A percentile compares a stretch with the other conserved stretches of the same genome.
Conservation (phyloP, 2,888 invertebrate genomes). For the Volucella zonaria region DNA sequence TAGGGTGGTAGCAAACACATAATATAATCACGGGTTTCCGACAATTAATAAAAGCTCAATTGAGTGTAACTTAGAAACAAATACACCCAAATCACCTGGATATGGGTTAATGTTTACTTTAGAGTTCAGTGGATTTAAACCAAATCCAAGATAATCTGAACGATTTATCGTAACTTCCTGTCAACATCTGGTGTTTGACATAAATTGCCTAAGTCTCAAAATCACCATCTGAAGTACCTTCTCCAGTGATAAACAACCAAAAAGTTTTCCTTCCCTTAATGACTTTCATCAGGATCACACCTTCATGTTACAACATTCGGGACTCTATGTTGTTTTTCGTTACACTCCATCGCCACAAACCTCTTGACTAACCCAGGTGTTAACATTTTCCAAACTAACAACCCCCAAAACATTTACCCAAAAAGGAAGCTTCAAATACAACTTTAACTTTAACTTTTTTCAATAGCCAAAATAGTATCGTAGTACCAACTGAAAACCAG, state of each 20-base stretch:
- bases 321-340: conserved; percentile 10
- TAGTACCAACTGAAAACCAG: conserved; percentile 2
- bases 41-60: no score
- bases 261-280: conserved; percentile 15
- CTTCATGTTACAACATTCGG: conserved; percentile 21
- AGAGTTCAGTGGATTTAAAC: no score
- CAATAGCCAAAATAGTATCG: conserved; percentile 36
- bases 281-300: conserved; percentile 50
- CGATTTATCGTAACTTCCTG: conserved; percentile 5
- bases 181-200: conserved; percentile 7
- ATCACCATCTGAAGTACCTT: conserved; percentile 10
- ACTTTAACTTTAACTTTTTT: conserved; percentile 10
- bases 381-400: conserved; percentile 37
- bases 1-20: no score
- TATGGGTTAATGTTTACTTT: no score
- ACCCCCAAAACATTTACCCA: conserved; percentile 16
- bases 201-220: conserved; percentile 16
- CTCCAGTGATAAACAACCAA: neutral
- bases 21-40: no score
- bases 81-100: no score
- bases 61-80: no score
- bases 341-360: conserved; percentile 34
- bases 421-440: conserved; percentile 11
- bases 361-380: conserved; percentile 43
- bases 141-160: neutral